phyloP scores from a whole-genome alignment of 37 sponge, comb jelly and placozoan species.

The Beroe forskalii region DNA sequence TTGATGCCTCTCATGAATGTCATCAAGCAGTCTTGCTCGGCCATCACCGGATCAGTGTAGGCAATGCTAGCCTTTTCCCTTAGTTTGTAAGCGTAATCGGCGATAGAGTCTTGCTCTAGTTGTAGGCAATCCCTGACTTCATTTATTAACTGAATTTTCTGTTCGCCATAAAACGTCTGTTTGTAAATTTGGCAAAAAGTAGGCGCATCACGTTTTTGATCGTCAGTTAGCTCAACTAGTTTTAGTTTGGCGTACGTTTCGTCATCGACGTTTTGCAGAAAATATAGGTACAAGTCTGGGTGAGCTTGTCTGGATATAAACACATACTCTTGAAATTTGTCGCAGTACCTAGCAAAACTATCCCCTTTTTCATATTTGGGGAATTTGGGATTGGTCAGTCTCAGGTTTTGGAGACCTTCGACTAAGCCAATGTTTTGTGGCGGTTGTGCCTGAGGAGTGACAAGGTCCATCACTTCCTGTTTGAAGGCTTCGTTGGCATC shows the following conservation, averaged over 20 bases:
- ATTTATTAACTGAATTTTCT: not conserved
- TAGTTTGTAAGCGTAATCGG: not conserved
- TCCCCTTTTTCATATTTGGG: not conserved
- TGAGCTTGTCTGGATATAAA: not conserved
- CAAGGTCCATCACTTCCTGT: not conserved
- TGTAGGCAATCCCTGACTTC: slow-evolving; percentile 20
- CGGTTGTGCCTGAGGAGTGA: not conserved
- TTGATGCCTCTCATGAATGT: not conserved
- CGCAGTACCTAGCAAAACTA: slow-evolving; percentile 7
- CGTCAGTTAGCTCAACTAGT: not conserved
- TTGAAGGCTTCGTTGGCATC: not conserved
- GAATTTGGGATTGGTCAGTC: no score
- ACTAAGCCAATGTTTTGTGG: not conserved
- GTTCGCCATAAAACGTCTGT: not conserved
- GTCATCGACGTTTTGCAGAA: not conserved
- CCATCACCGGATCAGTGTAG: not conserved
- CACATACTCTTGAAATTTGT: not conserved
- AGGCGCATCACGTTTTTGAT: not conserved
- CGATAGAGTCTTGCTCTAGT: not conserved
- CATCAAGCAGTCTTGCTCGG: not conserved
- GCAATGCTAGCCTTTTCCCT: slow-evolving; percentile 4
- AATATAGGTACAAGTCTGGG: not conserved
- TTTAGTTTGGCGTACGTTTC: not conserved
- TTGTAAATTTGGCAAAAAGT: not conserved
- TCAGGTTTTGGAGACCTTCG: no score